Base-by-base conservation (phyloP, 2,888 invertebrate species). In the Hypomecis atomaria region DNA sequence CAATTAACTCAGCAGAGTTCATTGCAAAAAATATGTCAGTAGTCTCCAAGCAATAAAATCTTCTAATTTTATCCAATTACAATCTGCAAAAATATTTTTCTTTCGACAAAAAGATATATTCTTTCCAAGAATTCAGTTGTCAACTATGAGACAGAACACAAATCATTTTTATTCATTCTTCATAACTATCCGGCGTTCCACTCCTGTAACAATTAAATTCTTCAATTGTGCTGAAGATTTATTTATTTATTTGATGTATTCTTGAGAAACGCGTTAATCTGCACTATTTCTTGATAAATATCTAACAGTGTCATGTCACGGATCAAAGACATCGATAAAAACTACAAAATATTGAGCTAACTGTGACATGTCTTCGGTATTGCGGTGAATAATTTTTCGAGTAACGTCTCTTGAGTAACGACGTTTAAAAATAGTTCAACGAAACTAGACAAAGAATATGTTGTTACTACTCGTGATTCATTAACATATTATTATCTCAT, bases 261-360 rank as follows among this genome's bases (percentile, higher is more conserved):
- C 72, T 78, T 78, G 78, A 78, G 78, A 77, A 71, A 66, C 74
- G 78, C 85, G 84, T 84, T 86, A 85, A 85, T 87, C 81, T 83
- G 84, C 73, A 72, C 79, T 82, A 78, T 72, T 77, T 80, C 84
- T 85, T 82, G 83, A 86, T 83, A 84, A 85, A 88, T 81, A 78
- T 81, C 78, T 71, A 74, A 70, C 74, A 71, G 78, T 77, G 43
- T 34, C 37, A 87, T 87, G 86, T 87, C 77, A 70, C 70, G 81
- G 86, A 89, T 92, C 91, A 92, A 92, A 88, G 85, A 75, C 79
- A 77, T 81, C 82, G 83, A 88, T 91, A 90, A 91, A 90, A 78
- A 83, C 72, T 78, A 83, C 80, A 83, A 88, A 85, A 86, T 90
- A 90, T 90, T 86, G 87, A 86, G 77, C 77, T 70, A 66, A 69